A percentile compares a stretch with the other conserved stretches of the same genome.
phyloP scores from a whole-genome alignment of 2,797 vertebrate genomes.

The Clangula hyemalis region DNA sequence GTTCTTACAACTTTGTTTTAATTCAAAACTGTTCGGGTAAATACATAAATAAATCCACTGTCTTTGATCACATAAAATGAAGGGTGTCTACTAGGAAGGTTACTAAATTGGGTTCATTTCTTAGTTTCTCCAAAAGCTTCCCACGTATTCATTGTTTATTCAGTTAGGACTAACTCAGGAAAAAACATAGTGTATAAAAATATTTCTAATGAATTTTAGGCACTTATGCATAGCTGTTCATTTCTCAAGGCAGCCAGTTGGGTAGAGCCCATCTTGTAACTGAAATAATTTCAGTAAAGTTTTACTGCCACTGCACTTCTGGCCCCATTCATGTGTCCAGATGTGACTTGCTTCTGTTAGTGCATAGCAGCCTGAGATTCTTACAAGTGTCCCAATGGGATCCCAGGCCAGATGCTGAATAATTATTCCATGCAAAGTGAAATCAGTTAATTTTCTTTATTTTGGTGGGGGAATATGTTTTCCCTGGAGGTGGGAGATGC shows the following conservation, averaged over 20 bases:
- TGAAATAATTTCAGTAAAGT: background rate
- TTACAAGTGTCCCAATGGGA: rapidly evolving
- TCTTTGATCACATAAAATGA: background rate
- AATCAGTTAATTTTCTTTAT: background rate
- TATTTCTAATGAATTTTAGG: background rate
- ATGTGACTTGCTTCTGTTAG: background rate
- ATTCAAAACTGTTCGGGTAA: background rate
- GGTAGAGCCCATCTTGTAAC: background rate
- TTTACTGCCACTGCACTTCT: background rate
- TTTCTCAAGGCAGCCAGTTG: background rate
- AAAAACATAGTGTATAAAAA: background rate
- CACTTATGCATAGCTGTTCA: background rate
- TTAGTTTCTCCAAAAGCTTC: background rate
- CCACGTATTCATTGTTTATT: background rate
- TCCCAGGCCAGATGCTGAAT: background rate
- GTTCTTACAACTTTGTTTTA: background rate
- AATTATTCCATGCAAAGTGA: background rate
- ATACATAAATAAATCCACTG: background rate
- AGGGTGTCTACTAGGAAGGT: rapidly evolving
- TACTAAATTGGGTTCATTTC: background rate
- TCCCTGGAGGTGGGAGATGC: background rate
- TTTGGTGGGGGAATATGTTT: background rate
- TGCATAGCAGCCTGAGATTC: background rate
- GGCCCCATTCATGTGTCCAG: background rate
- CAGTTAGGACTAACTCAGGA: background rate